A percentile compares a stretch with the other conserved stretches of the same genome.
Evolutionary conservation across 1,140 invertebrate genomes (phyloP).

Genomic region (Brachionus asplanchnoidis): DNA sequence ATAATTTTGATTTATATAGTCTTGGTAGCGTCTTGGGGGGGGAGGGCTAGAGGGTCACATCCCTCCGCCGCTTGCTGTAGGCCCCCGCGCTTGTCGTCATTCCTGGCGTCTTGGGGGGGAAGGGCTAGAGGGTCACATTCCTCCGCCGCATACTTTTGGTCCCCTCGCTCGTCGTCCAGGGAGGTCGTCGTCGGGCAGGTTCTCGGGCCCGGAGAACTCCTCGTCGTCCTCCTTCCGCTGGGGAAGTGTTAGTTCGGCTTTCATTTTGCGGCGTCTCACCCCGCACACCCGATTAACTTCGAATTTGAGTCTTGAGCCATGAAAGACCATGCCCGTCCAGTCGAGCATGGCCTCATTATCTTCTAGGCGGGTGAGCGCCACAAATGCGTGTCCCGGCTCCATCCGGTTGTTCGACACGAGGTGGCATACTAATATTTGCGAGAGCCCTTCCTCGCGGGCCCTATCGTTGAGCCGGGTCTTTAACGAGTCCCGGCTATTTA

Average conservation of each 20-base stretch:
- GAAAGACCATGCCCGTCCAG: neutral
- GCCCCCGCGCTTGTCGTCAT: no score
- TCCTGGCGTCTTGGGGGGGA: no score
- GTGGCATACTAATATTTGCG: neutral
- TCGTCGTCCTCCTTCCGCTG: neutral
- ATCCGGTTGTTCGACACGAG: neutral
- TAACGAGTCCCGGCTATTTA: neutral
- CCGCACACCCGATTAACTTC: neutral
- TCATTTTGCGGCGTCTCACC: neutral
- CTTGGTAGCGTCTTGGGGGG: no score
- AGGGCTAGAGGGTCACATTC: no score
- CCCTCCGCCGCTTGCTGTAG: no score
- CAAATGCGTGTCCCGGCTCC: neutral
- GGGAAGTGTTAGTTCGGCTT: neutral
- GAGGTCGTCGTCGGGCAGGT: neutral
- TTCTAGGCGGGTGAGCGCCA: neutral
- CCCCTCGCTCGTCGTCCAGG: no score
- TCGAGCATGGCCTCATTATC: no score
- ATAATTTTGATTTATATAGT: no score
- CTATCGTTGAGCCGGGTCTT: neutral
- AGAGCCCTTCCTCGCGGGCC: neutral
- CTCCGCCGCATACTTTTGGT: no score
- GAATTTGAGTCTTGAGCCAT: neutral
- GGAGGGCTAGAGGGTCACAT: no score
- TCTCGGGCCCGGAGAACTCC: neutral